Evolutionary conservation across 1,140 invertebrate genomes (phyloP).

Genomic region (Nylanderia fulva): DNA sequence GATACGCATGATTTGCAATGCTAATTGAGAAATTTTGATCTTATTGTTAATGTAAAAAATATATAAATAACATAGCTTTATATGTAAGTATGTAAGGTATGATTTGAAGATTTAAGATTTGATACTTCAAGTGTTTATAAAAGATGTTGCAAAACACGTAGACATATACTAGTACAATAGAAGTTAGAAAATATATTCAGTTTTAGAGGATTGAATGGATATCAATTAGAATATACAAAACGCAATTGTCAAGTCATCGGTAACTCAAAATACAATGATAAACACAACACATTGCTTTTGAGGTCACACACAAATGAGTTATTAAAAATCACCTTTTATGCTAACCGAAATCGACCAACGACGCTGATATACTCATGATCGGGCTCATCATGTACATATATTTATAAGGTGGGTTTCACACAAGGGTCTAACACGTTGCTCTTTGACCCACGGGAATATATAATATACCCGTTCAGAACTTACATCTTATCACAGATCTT

Average conservation of each 20-base stretch:
- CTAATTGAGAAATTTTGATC: neutral
- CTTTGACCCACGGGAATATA: conserved; percentile 70
- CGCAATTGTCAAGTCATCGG: neutral
- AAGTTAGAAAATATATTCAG: neutral
- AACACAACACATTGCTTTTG: conserved; percentile 8
- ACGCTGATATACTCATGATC: conserved; percentile 67
- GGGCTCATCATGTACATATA: conserved; percentile 79
- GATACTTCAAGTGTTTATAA: neutral
- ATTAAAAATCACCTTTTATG: conserved; percentile 79
- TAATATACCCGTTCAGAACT: conserved; percentile 67
- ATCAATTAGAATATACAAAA: neutral
- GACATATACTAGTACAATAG: neutral
- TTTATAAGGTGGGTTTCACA: conserved; percentile 77
- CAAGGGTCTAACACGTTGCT: conserved; percentile 48
- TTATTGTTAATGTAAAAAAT: too few species aligned
- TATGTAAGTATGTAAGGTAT: neutral
- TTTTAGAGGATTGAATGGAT: neutral
- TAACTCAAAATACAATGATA: neutral
- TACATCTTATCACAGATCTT: conserved; percentile 51
- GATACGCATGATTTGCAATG: neutral
- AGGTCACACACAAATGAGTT: conserved; percentile 77
- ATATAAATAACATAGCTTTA: neutral
- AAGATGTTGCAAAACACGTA: neutral
- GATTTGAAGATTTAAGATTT: neutral
- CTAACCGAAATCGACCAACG: conserved; percentile 69